Evolutionary conservation across 2,888 invertebrate genomes (phyloP).

Genomic region (Dinocampus coccinellae): DNA sequence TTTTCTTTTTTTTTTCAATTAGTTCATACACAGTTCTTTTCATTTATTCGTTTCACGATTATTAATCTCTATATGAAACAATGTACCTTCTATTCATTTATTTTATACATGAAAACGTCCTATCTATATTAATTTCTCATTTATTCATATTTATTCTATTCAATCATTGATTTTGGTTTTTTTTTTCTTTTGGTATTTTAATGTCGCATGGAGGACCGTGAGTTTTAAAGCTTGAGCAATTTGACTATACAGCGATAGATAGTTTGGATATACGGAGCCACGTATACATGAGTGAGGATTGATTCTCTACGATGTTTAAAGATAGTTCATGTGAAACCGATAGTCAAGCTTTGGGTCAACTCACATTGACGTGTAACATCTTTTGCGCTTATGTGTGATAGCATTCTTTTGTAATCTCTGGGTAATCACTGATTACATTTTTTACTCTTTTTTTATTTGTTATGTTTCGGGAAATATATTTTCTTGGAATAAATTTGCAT

Average conservation of each 20-base stretch:
- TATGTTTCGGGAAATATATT: too few relatives aligned
- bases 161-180: slow-evolving; percentile 9
- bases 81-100: slow-evolving; percentile 64
- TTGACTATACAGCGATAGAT: neutral
- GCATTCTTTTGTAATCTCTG: neutral
- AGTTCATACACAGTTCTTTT: slow-evolving; percentile 41
- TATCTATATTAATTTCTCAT: slow-evolving; percentile 61
- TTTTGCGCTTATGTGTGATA: neutral
- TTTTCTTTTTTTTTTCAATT: slow-evolving; percentile 40
- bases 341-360: slow-evolving; percentile 8
- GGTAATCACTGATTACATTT: neutral
- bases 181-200: slow-evolving; percentile 11
- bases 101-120: slow-evolving; percentile 69
- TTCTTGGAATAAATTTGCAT: too few relatives aligned
- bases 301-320: neutral
- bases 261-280: neutral
- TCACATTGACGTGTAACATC: neutral
- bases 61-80: slow-evolving; percentile 53
- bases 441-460: neutral
- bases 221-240: neutral
- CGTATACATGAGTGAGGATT: neutral
- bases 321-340: neutral
- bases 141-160: slow-evolving; percentile 7
- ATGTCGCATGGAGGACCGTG: neutral
- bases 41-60: neutral